phyloP scores from a whole-genome alignment of 2,888 invertebrate species.

The Chymomyza procnemis region DNA sequence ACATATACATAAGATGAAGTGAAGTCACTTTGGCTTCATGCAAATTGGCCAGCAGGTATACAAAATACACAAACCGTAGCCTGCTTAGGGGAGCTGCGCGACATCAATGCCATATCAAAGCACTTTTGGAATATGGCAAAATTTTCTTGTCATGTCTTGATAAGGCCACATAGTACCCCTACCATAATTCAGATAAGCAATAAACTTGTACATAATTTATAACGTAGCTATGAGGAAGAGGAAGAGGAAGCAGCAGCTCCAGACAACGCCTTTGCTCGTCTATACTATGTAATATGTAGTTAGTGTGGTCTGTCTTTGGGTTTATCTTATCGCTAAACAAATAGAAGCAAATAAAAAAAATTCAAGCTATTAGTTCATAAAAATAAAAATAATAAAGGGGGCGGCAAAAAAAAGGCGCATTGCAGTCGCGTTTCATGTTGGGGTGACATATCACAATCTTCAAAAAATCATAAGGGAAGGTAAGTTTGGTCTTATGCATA shows the following conservation, averaged over 20 bases:
- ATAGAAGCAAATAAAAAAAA: constrained; percentile 43
- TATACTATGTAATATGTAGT: neutral
- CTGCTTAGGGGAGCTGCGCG: neutral
- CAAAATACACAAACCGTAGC: neutral
- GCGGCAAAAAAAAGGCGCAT: neutral
- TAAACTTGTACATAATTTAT: constrained; percentile 53
- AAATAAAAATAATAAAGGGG: constrained; percentile 17
- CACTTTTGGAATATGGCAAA: neutral
- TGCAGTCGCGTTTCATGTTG: neutral
- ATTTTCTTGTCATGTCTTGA: neutral
- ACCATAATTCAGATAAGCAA: constrained; percentile 50
- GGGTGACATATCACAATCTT: constrained; percentile 25
- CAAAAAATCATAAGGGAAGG: constrained; percentile 26
- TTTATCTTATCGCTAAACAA: constrained; percentile 62
- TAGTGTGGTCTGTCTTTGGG: constrained; percentile 10
- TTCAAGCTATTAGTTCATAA: constrained; percentile 31
- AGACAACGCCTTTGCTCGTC: neutral
- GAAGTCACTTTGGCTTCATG: neutral
- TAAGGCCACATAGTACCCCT: neutral
- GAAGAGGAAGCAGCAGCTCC: neutral
- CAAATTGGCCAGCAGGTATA: constrained; percentile 6
- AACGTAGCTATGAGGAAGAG: constrained; percentile 24
- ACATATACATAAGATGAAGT: neutral
- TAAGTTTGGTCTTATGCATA: neutral
- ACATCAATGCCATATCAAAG: neutral